Base-by-base conservation (phyloP, 2,797 vertebrate genomes). In the Furcifer pardalis region DNA sequence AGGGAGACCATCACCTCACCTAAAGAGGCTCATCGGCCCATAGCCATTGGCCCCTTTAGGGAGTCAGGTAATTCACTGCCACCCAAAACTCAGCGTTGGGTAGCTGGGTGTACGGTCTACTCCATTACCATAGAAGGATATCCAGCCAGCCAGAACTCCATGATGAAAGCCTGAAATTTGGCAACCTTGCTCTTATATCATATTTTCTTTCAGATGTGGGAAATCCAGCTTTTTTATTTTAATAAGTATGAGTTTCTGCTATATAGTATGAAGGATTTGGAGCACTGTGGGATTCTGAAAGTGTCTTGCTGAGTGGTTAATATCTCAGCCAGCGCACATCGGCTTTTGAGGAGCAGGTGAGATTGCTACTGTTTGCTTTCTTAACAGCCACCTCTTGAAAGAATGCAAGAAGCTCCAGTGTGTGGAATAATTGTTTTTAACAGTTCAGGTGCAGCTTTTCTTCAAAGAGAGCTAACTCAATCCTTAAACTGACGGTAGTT, bases 321-420 rank as follows among this genome's bases (percentile, higher is more conserved):
- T 90, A 92, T 87, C 89, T 84, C 88, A 91, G 88, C 83, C 90
- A 91, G 87, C 88, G 85, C 90, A 86, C 40, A 49, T 74, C 42
- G 72, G 87, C 25, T 46, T 91, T 92, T 86, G 83, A 88, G 0
- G 0, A 91, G 83, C 88, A 89, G 87, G 87, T 91, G 90, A 92
- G 90, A 89, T 83, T 89, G 85, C 88, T 88, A 93, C 93, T 94
- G 93, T 94, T 94, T 94, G 91, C 90, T 89, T 94, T 93, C 92
- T 81, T 92, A 93, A 93, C 90, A 92, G 88, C 71, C 87, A 87
- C 69, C 87, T 91, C 91, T 91, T 91, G 82, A 89, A 92, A 88
- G 87, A 93, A 93, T 86, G 86, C 35, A 82, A 52, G 77, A 91
- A 84, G 83, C 89, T 91, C 90, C 88, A 90, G 83, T 83, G 87